A percentile compares a stretch with the other conserved stretches of the same genome.
phyloP scores from a whole-genome alignment of 2,888 invertebrate species.

The Agriopis aurantiaria region DNA sequence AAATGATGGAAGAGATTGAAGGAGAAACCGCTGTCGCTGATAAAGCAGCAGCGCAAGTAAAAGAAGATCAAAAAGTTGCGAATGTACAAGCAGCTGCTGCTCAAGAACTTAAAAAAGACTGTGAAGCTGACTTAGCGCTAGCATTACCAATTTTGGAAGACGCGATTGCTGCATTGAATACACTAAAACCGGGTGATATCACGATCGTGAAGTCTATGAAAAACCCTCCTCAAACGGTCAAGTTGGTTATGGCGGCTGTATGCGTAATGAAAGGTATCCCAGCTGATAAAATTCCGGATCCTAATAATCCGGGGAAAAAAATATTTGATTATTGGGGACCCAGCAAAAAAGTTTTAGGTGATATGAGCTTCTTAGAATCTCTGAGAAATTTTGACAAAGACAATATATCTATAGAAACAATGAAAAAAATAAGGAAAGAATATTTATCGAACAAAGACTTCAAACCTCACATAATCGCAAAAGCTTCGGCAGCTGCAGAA shows the following conservation, averaged over 20 bases:
- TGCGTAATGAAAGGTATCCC: conserved; percentile 94
- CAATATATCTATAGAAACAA: conserved; percentile 90
- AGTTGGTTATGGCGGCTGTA: conserved; percentile 96
- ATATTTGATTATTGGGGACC: conserved; percentile 94
- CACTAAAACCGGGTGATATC: conserved; percentile 94
- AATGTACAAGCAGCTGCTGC: conserved; percentile 95
- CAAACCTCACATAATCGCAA: conserved; percentile 92
- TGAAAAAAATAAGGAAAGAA: conserved; percentile 91
- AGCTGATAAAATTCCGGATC: conserved; percentile 92
- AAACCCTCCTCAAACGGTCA: conserved; percentile 93
- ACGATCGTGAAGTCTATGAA: conserved; percentile 96
- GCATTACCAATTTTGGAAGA: conserved; percentile 94
- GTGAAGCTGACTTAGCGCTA: conserved; percentile 96
- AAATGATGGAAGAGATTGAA: conserved; percentile 92
- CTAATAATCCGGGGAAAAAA: conserved; percentile 88
- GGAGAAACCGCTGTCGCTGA: conserved; percentile 92
- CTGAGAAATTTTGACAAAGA: conserved; percentile 94
- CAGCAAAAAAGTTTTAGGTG: conserved; percentile 92
- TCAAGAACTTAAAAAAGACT: conserved; percentile 94
- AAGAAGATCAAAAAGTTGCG: conserved; percentile 94
- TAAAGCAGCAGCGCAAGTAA: conserved; percentile 91
- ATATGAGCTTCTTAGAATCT: conserved; percentile 91
- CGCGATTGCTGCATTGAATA: conserved; percentile 91
- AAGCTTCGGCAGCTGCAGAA: conserved; percentile 97
- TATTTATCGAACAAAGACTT: conserved; percentile 92